These are phyloP conservation scores for Zaprionus obscuricornis DNA, from an alignment of 2,888 invertebrate species.

Conservation along the genomic window DNA sequence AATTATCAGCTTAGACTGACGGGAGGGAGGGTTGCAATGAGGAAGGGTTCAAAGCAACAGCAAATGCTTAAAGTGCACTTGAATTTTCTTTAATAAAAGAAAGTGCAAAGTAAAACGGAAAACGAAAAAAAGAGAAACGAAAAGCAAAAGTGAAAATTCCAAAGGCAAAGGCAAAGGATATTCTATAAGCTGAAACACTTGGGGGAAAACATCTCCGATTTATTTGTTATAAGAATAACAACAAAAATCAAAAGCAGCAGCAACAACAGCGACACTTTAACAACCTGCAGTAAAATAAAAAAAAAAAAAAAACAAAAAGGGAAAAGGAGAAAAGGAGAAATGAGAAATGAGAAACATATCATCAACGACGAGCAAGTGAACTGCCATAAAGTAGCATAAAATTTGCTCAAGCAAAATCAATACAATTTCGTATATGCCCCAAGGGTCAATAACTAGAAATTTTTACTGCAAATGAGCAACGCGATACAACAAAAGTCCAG, in stretches of 20 bases:
- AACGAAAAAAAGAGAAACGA: too few relatives aligned
- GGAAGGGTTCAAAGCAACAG: background rate
- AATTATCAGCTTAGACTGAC: background rate
- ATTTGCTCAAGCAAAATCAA: conserved; percentile 45
- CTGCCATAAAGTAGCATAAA: conserved; percentile 43
- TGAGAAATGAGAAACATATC: conserved; percentile 19
- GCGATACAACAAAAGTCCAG: conserved; percentile 14
- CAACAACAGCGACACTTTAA: conserved; percentile 20
- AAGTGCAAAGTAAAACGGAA: too few relatives aligned
- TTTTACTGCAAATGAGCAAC: conserved; percentile 72
- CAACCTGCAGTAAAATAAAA: conserved; percentile 33
- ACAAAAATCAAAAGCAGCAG: too few relatives aligned
- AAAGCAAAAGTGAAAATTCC: too few relatives aligned
- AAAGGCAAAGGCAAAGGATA: background rate
- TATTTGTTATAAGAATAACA: conserved; percentile 11
- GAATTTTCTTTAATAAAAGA: too few relatives aligned
- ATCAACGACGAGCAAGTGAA: too few relatives aligned
- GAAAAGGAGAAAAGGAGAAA: conserved; percentile 11
- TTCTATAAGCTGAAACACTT: conserved; percentile 29
- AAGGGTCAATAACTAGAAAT: conserved; percentile 41
- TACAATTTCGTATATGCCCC: conserved; percentile 35
- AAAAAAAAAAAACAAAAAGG: background rate
- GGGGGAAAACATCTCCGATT: conserved; percentile 11
- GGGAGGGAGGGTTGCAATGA: background rate
- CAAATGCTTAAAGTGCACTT: conserved; percentile 7